Percentiles rank a stretch among this genome's conserved stretches.
Evolutionary conservation across 2,113 vertebrate genomes (phyloP).

Genomic region (Hemibagrus wyckioides): DNA sequence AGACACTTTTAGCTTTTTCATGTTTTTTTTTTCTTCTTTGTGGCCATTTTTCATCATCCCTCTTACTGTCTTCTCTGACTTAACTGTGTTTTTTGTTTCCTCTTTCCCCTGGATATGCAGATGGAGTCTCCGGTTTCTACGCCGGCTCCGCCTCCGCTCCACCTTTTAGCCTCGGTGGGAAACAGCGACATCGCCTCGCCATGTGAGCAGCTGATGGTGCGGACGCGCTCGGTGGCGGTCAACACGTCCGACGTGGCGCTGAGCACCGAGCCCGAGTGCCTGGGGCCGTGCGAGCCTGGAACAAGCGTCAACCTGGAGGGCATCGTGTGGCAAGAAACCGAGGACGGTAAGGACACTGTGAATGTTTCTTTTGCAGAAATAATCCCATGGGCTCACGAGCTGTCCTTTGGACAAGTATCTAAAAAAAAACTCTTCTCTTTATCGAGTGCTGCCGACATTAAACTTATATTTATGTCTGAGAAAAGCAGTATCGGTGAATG

Average conservation of each 20-base stretch:
- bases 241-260: slow-evolving; percentile 96
- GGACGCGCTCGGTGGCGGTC: slow-evolving; percentile 93
- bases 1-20: slow-evolving; percentile 24
- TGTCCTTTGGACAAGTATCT: no score
- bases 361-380: not conserved
- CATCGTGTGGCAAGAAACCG: slow-evolving; percentile 98
- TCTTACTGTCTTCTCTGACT: slow-evolving; percentile 36
- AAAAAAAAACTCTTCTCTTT: not conserved
- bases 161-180: slow-evolving; percentile 87
- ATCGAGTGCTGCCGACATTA: not conserved
- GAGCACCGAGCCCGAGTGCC: slow-evolving; percentile 93
- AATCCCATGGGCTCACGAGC: not conserved
- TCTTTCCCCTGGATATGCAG: slow-evolving; percentile 67
- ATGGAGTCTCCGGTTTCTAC: slow-evolving; percentile 97
- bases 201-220: slow-evolving; percentile 99
- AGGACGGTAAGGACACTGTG: slow-evolving; percentile 84
- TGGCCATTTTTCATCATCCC: not conserved
- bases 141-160: slow-evolving; percentile 88
- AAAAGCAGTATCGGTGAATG: not conserved
- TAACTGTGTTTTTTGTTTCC: slow-evolving; percentile 40
- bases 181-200: slow-evolving; percentile 93
- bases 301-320: slow-evolving; percentile 98
- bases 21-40: not conserved
- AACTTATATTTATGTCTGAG: no score
- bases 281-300: slow-evolving; percentile 96